A percentile compares a stretch with the other conserved stretches of the same genome.
phyloP scores from a whole-genome alignment of 2,113 vertebrate genomes.

The Bothrops jararaca region DNA sequence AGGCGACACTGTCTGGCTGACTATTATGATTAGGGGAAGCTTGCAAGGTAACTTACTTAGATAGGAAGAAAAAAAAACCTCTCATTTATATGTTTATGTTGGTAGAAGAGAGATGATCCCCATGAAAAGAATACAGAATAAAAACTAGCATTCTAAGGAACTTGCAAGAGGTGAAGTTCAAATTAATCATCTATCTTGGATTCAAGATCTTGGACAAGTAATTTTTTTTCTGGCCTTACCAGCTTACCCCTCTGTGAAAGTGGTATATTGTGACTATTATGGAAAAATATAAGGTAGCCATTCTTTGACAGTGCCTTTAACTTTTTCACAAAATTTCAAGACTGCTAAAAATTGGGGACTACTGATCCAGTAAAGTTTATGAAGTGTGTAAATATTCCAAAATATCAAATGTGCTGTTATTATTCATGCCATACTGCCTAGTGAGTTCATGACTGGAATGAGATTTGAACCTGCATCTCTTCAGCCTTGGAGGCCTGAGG shows the following conservation, averaged over 20 bases:
- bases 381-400: not conserved
- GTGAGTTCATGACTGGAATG: not conserved
- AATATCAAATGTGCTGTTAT: not conserved
- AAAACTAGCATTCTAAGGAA: not conserved
- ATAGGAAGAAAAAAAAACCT: not conserved
- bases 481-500: not conserved
- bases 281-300: not conserved
- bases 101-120: not conserved
- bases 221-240: not conserved
- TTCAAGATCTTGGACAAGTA: not conserved
- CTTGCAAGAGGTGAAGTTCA: not conserved
- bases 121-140: not conserved
- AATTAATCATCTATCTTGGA: not conserved
- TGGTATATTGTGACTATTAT: not conserved
- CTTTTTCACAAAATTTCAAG: not conserved
- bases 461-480: not conserved
- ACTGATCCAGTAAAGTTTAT: not conserved
- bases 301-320: not conserved
- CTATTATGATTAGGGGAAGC: not conserved
- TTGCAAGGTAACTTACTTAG: not conserved
- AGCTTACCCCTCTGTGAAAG: not conserved
- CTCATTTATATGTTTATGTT: not conserved
- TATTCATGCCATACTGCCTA: not conserved
- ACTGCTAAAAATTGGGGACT: too few species aligned
- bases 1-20: too few species aligned